phyloP scores from a whole-genome alignment of 2,797 vertebrate species.

The Emys orbicularis region DNA sequence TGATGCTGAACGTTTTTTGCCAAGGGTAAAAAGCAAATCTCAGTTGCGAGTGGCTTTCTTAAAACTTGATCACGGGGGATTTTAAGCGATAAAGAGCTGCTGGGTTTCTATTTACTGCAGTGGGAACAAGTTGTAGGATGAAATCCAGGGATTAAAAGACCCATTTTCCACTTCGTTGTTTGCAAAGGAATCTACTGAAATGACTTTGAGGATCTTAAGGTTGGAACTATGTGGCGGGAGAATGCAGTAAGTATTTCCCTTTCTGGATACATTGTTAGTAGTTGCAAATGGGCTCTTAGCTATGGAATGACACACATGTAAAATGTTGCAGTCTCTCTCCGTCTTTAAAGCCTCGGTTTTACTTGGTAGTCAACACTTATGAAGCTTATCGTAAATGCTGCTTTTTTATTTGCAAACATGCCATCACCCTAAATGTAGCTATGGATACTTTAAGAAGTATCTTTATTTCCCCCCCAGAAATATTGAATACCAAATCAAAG shows the following conservation, averaged over 20 bases:
- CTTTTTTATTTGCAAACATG: background rate
- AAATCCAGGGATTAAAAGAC: conserved; percentile 79
- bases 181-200: conserved; percentile 88
- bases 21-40: conserved; percentile 47
- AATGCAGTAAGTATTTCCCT: conserved; percentile 91
- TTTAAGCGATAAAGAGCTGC: conserved; percentile 33
- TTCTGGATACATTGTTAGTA: rapidly evolving
- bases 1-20: background rate
- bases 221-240: conserved; percentile 93
- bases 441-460: background rate
- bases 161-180: conserved; percentile 79
- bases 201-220: conserved; percentile 89
- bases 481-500: background rate
- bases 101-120: conserved; percentile 33
- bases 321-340: background rate
- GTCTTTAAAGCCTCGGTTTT: rapidly evolving
- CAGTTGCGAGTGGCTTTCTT: conserved; percentile 42
- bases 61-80: conserved; percentile 65
- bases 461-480: background rate
- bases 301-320: background rate
- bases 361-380: background rate
- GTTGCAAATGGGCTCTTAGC: background rate
- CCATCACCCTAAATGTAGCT: background rate
- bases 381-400: rapidly evolving
- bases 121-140: conserved; percentile 79